Evolutionary conservation across 2,113 vertebrate species (phyloP).

Genomic region (Marmota monax): DNA sequence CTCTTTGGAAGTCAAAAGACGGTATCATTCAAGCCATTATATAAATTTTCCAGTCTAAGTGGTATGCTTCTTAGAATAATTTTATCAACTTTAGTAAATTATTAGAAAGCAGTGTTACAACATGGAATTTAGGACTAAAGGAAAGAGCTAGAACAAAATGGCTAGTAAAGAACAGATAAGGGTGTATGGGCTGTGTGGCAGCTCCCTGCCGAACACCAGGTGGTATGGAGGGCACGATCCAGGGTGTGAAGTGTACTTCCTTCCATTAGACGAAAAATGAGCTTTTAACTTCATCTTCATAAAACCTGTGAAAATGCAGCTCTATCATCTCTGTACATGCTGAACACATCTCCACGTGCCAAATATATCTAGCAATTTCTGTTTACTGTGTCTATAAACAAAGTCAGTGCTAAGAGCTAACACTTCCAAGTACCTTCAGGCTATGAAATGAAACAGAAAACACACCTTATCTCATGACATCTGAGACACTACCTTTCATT

Average conservation of each 20-base stretch:
- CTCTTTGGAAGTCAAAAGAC: neutral
- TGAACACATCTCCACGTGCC: neutral
- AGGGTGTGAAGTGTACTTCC: neutral
- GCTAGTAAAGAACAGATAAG: neutral
- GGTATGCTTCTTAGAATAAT: neutral
- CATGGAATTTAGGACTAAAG: neutral
- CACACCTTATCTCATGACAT: neutral
- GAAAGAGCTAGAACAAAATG: neutral
- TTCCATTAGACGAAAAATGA: neutral
- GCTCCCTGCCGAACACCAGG: neutral
- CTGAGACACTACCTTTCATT: neutral
- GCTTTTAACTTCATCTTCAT: neutral
- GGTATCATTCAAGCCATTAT: neutral
- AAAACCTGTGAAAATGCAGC: constrained; percentile 22
- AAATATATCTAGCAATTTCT: constrained; percentile 1
- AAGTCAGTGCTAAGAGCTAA: neutral
- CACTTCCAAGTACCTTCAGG: neutral
- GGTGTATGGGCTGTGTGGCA: neutral
- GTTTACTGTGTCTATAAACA: neutral
- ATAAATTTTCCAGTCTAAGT: neutral
- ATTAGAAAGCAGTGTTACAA: neutral
- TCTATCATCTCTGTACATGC: neutral
- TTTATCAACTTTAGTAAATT: constrained; percentile 31
- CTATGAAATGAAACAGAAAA: constrained; percentile 29
- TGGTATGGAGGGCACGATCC: neutral